A percentile compares a stretch with the other conserved stretches of the same genome.
These are phyloP conservation scores for Neoarius graeffei DNA, from an alignment of 2,113 vertebrate species.

Conservation along the genomic window DNA sequence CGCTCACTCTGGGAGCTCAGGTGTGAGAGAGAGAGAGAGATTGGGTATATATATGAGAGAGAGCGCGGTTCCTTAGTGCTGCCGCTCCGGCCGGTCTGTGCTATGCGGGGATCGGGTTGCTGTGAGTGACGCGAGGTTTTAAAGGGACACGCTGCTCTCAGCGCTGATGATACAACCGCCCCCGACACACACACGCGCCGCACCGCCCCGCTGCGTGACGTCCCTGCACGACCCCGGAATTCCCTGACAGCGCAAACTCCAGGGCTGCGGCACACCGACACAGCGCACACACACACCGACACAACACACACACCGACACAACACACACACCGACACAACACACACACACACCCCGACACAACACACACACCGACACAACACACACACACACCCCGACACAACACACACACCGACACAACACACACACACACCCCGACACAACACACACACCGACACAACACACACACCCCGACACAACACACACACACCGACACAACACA, in stretches of 20 bases:
- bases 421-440: no score
- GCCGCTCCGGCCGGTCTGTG: constrained; percentile 30
- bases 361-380: no score
- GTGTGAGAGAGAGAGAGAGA: background rate
- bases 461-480: no score
- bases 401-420: no score
- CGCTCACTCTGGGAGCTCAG: background rate
- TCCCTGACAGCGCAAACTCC: constrained; percentile 72
- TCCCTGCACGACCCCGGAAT: constrained; percentile 72
- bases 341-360: no score
- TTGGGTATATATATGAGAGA: no score
- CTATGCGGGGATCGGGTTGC: constrained; percentile 62
- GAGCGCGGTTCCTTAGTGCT: constrained; percentile 21
- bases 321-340: no score
- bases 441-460: no score
- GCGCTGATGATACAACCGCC: background rate
- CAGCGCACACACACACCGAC: no score
- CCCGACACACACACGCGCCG: constrained; percentile 10
- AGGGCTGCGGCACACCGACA: constrained; percentile 28
- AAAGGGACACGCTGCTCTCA: constrained; percentile 68
- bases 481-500: no score
- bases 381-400: no score
- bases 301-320: no score
- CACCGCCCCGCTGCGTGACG: constrained; percentile 61
- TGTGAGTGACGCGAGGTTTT: constrained; percentile 64